These are phyloP conservation scores for Phoxinus phoxinus DNA, from an alignment of 2,113 vertebrate genomes.

Conservation along the genomic window DNA sequence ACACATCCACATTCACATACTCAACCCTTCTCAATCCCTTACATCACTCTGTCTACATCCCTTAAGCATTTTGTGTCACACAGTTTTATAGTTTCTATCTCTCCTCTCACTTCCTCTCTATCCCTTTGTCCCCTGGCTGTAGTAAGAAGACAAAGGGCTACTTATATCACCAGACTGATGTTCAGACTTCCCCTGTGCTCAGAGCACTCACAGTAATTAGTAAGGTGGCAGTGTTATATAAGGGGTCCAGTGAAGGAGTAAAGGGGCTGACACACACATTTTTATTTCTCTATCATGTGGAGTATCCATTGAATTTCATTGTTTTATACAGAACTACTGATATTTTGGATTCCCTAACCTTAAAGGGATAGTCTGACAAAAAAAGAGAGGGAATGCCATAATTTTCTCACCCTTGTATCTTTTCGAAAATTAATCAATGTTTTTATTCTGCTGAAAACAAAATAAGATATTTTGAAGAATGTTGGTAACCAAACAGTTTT, in stretches of 20 bases:
- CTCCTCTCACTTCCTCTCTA: slow-evolving; percentile 14
- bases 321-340: neutral
- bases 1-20: neutral
- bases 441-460: neutral
- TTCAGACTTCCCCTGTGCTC: slow-evolving; percentile 37
- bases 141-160: slow-evolving; percentile 39
- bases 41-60: slow-evolving; percentile 33
- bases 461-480: neutral
- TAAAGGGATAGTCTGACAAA: neutral
- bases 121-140: slow-evolving; percentile 32
- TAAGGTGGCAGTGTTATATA: slow-evolving; percentile 49
- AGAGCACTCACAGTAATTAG: slow-evolving; percentile 41
- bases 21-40: slow-evolving; percentile 28
- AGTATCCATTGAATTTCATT: neutral
- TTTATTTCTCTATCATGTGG: neutral
- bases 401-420: neutral
- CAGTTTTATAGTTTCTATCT: slow-evolving; percentile 3
- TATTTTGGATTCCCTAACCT: neutral
- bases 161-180: slow-evolving; percentile 52
- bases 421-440: neutral
- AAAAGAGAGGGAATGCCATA: neutral
- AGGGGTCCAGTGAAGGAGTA: slow-evolving; percentile 7
- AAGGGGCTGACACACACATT: neutral
- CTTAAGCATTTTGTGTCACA: slow-evolving; percentile 16
- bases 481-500: neutral